Evolutionary conservation across 92 coral and sea anemone species (phyloP), one percentile per base, ranked within the genome.

Genomic region (Umimayanthus chanpuru): DNA sequence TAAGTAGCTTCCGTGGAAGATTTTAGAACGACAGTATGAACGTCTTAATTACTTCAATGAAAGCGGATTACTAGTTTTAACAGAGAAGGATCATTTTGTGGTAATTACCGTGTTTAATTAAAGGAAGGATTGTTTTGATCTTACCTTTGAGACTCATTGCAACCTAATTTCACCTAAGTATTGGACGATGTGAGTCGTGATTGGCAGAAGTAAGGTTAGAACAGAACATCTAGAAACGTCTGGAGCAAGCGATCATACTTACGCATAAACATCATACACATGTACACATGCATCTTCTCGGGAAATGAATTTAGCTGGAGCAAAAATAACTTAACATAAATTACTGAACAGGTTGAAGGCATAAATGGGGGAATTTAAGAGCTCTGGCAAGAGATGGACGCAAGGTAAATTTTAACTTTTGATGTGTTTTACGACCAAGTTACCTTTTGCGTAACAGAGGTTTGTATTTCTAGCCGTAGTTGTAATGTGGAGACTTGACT

Each of bases 81-180:
- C 82, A 78, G 65, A 78, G 82, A 50, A 78, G 41, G 41, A 78
- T 78, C 66, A 78, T 78, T 75, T 78, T 78, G 61, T 26, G 58
- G 58, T 78, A 78, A 49, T 78, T 78, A 78, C 82, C 82, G 82
- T 78, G 82, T 78, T 78, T 78, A 78, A 78, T 78, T 78, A 78
- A 78, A 78, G 65, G 66, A n/a, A 78, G 65, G 32, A 23, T 78
- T 78, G 82, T 50, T 78, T 49, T 78, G 66, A 43, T 25, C 66
- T 78, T 43, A 8, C 65, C 49, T 25, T 78, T 40, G 65, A 78
- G 65, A 14, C 40, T n/a, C 65, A 43, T 25, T 26, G 65, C 56
- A 44, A 78, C 64, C 38, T 49, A 50, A 78, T 78, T 78, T 78
- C 82, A 78, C 64, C 7, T 43, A 43, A 50, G 65, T 43, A 78